Evolutionary conservation across 2,113 vertebrate species (phyloP), one percentile per base, ranked within the genome.

Genomic region (Hucho hucho): DNA sequence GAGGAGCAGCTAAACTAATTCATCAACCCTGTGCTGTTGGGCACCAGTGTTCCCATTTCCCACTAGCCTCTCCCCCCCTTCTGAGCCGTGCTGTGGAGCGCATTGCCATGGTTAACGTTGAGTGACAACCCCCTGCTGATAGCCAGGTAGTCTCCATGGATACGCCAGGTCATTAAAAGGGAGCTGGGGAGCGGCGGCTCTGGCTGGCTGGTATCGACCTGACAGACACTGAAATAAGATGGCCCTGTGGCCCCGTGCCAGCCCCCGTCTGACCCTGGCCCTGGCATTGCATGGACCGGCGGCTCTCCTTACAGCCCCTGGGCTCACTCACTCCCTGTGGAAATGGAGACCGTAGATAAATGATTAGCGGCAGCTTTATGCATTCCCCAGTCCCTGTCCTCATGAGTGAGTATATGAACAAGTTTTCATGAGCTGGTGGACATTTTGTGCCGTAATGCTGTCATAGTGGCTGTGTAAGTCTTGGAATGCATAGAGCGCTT

Each of bases 171-270:
- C 58, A 22, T 22, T 61, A 61, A 61, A 61, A 9, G 20, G n/a
- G 58, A 22, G 58, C 58, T 61, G n/a, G 58, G 20, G 6, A 61
- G n/a, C n/a, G 20, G 58, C 58, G 18, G 58, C n/a, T 61, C n/a
- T n/a, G 58, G 58, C 58, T 61, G n/a, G 49, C n/a, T 61, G 58
- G n/a, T 22, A 61, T 65, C n/a, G 13, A 65, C n/a, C 64, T 28
- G 14, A 29, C 64, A 18, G 4, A 61, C 58, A 61, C 58, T 24
- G 58, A 61, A 16, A 61, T 22, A n/a, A 61, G 6, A 59, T 22
- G 58, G 58, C 58, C 20, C 53, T 59, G 58, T 65, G 64, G 64
- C 64, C 25, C 64, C 4, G 63, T 25, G 63, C 63, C 63, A 64
- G 63, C 18, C 18, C 58, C 58, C 16, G 58, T 61, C 58, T 65